Evolutionary conservation across 2,113 vertebrate species (phyloP).

Genomic region (Galbula dea): DNA sequence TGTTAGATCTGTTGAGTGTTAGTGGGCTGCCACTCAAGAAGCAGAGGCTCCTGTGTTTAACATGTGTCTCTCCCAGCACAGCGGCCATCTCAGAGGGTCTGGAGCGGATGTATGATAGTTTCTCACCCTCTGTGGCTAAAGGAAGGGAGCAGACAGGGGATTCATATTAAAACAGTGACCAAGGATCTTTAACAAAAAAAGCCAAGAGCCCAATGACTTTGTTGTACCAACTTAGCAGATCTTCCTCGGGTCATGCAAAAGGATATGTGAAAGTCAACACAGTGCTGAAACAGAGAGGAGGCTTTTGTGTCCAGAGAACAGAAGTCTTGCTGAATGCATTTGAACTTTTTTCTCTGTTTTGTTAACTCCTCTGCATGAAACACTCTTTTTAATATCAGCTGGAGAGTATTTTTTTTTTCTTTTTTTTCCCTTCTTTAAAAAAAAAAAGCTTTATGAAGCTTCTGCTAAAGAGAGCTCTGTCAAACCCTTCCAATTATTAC

Average conservation of each 20-base stretch:
- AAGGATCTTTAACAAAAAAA: not conserved
- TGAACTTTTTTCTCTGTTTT: not conserved
- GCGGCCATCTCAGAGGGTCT: fast-evolving
- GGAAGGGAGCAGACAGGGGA: not conserved
- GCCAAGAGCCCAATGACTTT: not conserved
- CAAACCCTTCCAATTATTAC: constrained; percentile 6
- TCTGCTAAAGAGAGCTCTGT: constrained; percentile 9
- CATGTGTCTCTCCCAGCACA: not conserved
- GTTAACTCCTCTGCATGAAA: not conserved
- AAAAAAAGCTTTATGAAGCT: constrained; percentile 23
- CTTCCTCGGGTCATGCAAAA: not conserved
- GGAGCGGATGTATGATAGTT: not conserved
- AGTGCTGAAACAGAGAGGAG: not conserved
- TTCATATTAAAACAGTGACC: not conserved
- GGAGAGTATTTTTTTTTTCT: not conserved
- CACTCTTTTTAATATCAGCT: not conserved
- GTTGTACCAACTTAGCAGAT: not conserved
- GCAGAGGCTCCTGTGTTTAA: not conserved
- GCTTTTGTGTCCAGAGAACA: not conserved
- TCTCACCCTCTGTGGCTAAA: not conserved
- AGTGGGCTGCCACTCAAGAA: not conserved
- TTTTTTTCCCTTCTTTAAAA: not conserved
- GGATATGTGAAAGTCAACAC: not conserved
- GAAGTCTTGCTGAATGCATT: fast-evolving
- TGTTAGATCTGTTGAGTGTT: not conserved